Base-by-base conservation (phyloP, 2,888 invertebrate genomes). In the Zygogramma bicolorata region DNA sequence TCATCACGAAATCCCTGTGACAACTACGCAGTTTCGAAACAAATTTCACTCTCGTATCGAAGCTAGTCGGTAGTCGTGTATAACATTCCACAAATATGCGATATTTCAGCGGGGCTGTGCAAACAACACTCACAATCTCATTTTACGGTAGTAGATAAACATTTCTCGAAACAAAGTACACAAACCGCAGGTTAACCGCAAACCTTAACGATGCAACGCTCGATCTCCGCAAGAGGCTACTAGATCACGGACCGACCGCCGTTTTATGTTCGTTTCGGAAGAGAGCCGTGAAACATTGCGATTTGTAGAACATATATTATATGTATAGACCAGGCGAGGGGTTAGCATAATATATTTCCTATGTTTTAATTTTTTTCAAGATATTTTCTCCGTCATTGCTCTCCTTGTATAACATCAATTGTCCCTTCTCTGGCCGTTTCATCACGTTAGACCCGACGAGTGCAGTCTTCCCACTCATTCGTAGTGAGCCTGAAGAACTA, bases 231-330 rank as follows among this genome's bases (percentile, higher is more conserved):
- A 63, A 59, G 18, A 75, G 77, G 76, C 79, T 76, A 71, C 79
- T 70, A 70, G 66, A 68, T 68, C 68, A 65, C 67, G 65, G 68
- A 68, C 68, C 68, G 53, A 72, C 77, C 76, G 77, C 78, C 77
- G 77, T 79, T 70, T 70, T 66, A 70, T 70, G 70, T 53, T 70
- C 40, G 66, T 70, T 70, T 70, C 53, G 27, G 27, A 27, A 5
- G n/a, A n/a, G 53, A 53, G 25, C 25, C 53, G 25, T n/a, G 25
- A 25, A 25, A 22, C 53, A 6, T 13, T 27, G 53, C 53, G 25
- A 53, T 53, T 53, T 25, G 27, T 53, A 53, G 53, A 53, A 53
- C 53, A 53, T 53, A 53, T n/a, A n/a, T n/a, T n/a, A n/a, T n/a
- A n/a, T n/a, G n/a, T n/a, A n/a, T n/a, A n/a, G n/a, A n/a, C n/a